A percentile compares a stretch with the other conserved stretches of the same genome.
These are phyloP conservation scores for Ferrisia virgata DNA, from an alignment of 2,888 invertebrate species.

Conservation along the genomic window DNA sequence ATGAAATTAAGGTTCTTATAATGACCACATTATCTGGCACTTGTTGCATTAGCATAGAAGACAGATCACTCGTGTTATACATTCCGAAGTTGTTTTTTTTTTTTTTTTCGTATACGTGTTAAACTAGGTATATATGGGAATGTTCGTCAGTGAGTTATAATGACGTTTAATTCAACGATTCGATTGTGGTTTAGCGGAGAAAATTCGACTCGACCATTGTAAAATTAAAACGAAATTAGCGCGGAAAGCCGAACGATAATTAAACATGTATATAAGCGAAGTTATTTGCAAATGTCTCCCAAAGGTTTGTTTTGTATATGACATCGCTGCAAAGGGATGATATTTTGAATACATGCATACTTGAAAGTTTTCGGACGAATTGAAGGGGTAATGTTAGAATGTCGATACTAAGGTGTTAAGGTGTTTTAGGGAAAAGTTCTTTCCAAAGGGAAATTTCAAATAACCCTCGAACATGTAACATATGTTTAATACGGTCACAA, in stretches of 20 bases:
- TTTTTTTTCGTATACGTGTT: no score
- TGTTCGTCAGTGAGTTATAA: no score
- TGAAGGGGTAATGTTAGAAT: slow-evolving; percentile 26
- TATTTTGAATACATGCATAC: neutral
- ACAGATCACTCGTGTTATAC: neutral
- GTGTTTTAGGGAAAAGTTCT: slow-evolving; percentile 31
- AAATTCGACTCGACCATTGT: slow-evolving; percentile 17
- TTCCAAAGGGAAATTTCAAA: slow-evolving; percentile 10
- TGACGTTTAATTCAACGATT: neutral
- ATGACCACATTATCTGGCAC: neutral
- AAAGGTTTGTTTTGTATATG: neutral
- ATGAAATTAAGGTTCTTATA: neutral
- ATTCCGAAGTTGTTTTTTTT: no score
- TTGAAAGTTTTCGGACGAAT: neutral
- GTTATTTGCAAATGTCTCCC: neutral
- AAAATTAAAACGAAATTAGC: neutral
- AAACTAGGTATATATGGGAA: no score
- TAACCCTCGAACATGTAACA: slow-evolving; percentile 34
- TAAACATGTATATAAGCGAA: neutral
- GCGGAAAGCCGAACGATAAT: neutral
- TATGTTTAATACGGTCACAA: slow-evolving; percentile 41
- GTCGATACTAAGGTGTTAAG: slow-evolving; percentile 29
- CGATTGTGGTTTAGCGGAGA: neutral
- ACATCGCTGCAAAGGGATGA: neutral
- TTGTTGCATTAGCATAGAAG: neutral